Conservation (phyloP, 2,113 vertebrate species). For the Canis aureus region DNA sequence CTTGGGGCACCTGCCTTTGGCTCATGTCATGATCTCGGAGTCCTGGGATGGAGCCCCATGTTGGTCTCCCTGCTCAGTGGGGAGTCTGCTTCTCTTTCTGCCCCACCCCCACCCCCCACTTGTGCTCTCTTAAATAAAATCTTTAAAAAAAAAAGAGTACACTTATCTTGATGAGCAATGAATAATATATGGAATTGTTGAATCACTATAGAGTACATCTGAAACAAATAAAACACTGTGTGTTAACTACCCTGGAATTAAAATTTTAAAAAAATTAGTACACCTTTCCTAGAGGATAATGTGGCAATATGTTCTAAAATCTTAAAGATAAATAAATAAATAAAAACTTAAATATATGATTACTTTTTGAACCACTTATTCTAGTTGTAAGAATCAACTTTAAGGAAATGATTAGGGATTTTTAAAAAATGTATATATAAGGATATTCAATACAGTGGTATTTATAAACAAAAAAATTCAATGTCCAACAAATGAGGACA, state of each 20-base stretch:
- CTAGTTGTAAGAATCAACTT: neutral
- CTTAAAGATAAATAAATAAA: neutral
- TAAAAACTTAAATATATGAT: neutral
- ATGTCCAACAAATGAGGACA: neutral
- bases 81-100: too few species aligned
- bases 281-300: neutral
- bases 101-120: too few species aligned
- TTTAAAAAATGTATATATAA: neutral
- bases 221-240: neutral
- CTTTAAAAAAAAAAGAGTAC: neutral
- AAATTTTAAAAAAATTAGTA: neutral
- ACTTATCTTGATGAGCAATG: neutral
- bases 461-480: neutral
- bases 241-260: neutral
- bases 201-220: neutral
- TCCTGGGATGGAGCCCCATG: too few species aligned
- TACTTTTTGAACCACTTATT: neutral
- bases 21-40: too few species aligned
- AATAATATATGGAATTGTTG: neutral
- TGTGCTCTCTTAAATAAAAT: neutral
- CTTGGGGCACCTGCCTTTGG: neutral
- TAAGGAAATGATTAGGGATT: neutral
- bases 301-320: neutral
- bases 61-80: too few species aligned
- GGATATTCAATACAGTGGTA: constrained; percentile 12